Evolutionary conservation across 2,113 vertebrate genomes (phyloP), one percentile per base, ranked within the genome.

Genomic region (Scopus umbretta): DNA sequence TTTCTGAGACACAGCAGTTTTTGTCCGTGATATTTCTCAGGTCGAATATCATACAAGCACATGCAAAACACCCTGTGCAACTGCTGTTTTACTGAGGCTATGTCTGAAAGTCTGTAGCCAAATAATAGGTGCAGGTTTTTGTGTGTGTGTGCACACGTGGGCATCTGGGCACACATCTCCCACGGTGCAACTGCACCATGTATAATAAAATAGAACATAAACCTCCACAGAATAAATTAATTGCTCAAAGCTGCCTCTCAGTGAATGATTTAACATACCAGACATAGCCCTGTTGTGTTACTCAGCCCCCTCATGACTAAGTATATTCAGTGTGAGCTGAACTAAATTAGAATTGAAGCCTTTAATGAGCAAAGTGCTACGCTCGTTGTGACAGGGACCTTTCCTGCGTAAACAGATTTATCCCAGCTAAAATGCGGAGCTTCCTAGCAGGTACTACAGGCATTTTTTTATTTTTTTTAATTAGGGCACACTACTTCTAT

Each of bases 81-180:
- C 75, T 14, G 34, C 81, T 20, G 42, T 10, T 8, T 4, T 20
- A 4, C 34, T n/a, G 50, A 34, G 11, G 25, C 59, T 34, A 1
- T 23, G 0, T 5, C 88, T 13, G 65, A 16, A 10, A 32, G 3
- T 0, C 74, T 13, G 52, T 9, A 22, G 56, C 45, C 29, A 59
- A 16, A 25, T 2, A 42, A 5, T 2, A 6, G 0, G 9, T 10
- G n/a, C 30, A 13, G 34, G 40, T 38, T 3, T 5, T 30, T 10
- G 65, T 29, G 74, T 34, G 56, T 12, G 40, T 2, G 52, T 1
- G 7, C 13, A 2, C 38, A 40, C 5, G 2, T 6, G 82, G n/a
- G 42, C 66, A 21, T 13, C 36, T 8, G 56, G 21, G 52, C 59
- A 25, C 42, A 4, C 23, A 3, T 10, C 34, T 32, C 63, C 68